Percentiles rank a stretch among this genome's conserved stretches.
phyloP scores from a whole-genome alignment of 2,888 invertebrate species.

The Belgica antarctica region DNA sequence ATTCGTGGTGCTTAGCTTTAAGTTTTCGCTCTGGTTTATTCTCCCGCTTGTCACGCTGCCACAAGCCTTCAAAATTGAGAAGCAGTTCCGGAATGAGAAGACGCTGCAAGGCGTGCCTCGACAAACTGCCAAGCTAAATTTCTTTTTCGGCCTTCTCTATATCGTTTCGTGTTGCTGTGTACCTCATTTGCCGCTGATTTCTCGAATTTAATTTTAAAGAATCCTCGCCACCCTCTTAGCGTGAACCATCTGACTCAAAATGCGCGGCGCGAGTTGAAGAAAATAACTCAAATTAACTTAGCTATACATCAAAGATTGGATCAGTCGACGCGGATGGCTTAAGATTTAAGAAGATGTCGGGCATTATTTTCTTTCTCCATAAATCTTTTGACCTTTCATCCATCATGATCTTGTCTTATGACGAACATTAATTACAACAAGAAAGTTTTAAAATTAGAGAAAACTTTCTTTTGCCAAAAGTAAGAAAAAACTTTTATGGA shows the following conservation, averaged over 20 bases:
- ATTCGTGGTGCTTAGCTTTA: slow-evolving; percentile 79
- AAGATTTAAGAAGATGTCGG: not conserved
- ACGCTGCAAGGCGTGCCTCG: slow-evolving; percentile 80
- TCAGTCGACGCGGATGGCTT: not conserved
- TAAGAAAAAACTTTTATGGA: no score
- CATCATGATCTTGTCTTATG: slow-evolving; percentile 14
- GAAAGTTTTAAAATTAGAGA: not conserved
- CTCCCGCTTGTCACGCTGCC: slow-evolving; percentile 84
- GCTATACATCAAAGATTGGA: slow-evolving; percentile 14
- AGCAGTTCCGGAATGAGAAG: slow-evolving; percentile 75
- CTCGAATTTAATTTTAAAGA: slow-evolving; percentile 38
- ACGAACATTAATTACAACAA: not conserved
- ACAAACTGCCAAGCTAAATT: slow-evolving; percentile 85
- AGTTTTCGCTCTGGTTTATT: slow-evolving; percentile 84
- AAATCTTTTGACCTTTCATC: not conserved
- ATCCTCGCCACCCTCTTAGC: not conserved
- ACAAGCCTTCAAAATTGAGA: slow-evolving; percentile 85
- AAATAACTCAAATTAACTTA: slow-evolving; percentile 6
- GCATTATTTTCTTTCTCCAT: slow-evolving; percentile 4
- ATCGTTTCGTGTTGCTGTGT: slow-evolving; percentile 77
- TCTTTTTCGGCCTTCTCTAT: slow-evolving; percentile 87
- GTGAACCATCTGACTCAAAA: not conserved
- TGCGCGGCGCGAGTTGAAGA: slow-evolving; percentile 12
- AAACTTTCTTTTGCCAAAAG: no score
- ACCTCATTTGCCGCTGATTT: slow-evolving; percentile 62